A percentile compares a stretch with the other conserved stretches of the same genome.
Evolutionary conservation across 2,113 vertebrate genomes (phyloP).

Genomic region (Hemichromis elongatus): DNA sequence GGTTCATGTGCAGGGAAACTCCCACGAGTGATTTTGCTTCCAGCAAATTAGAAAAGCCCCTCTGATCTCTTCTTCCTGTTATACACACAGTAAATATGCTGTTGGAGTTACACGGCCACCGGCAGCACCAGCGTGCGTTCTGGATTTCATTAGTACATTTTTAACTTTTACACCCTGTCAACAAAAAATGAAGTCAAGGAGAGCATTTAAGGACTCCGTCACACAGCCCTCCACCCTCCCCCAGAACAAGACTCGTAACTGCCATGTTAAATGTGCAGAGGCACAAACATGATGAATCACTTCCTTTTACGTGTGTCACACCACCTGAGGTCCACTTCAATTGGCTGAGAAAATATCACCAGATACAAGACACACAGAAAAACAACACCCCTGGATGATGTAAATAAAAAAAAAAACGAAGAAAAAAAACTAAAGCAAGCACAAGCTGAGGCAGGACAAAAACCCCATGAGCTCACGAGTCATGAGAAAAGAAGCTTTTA

Average conservation of each 20-base stretch:
- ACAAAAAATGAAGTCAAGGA: rapidly evolving
- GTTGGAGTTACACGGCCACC: background rate
- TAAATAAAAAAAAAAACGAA: background rate
- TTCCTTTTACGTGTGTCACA: background rate
- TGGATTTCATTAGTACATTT: background rate
- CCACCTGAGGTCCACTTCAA: background rate
- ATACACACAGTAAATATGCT: background rate
- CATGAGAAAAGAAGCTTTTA: background rate
- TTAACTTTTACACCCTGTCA: background rate
- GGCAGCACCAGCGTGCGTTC: background rate
- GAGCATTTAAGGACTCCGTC: background rate
- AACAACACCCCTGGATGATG: rapidly evolving
- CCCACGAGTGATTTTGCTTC: background rate
- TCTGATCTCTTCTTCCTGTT: background rate
- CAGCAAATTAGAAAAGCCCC: background rate
- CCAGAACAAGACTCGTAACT: background rate
- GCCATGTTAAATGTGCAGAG: background rate
- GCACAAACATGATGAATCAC: background rate
- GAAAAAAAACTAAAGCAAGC: background rate
- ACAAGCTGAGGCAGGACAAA: background rate
- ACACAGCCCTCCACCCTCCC: background rate
- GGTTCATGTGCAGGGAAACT: background rate
- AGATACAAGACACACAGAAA: rapidly evolving
- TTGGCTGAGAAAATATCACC: background rate
- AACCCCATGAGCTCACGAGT: background rate